These are phyloP conservation scores for Chloroclystis v-ata DNA, from an alignment of 2,888 invertebrate species.

Conservation along the genomic window DNA sequence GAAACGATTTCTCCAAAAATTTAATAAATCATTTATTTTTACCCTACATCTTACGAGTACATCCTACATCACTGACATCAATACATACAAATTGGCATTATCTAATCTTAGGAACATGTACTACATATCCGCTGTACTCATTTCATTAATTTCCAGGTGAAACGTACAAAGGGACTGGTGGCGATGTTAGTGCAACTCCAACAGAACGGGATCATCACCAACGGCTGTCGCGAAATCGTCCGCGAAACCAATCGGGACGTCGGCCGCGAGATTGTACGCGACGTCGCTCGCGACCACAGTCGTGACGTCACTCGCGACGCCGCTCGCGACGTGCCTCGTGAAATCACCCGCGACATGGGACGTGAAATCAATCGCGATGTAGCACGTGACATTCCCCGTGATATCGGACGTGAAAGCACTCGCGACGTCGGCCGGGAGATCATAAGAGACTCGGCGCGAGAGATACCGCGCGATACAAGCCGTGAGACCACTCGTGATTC, in stretches of 20 bases:
- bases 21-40: too few relatives aligned
- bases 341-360: background rate
- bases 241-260: background rate
- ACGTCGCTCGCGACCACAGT: background rate
- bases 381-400: background rate
- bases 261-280: background rate
- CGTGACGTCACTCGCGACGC: background rate
- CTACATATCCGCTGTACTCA: too few relatives aligned
- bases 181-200: conserved; percentile 84
- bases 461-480: background rate
- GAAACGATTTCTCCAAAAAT: too few relatives aligned
- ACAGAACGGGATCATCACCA: conserved; percentile 44
- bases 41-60: too few relatives aligned
- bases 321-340: background rate
- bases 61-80: too few relatives aligned
- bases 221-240: conserved; percentile 12
- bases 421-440: background rate
- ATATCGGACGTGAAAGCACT: background rate
- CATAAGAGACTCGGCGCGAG: background rate
- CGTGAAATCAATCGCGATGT: background rate
- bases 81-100: too few relatives aligned
- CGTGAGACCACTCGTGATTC: too few relatives aligned
- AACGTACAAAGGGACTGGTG: conserved; percentile 90
- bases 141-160: conserved; percentile 72
- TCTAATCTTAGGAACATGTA: too few relatives aligned